A percentile compares a stretch with the other conserved stretches of the same genome.
These are phyloP conservation scores for Mycteria americana DNA, from an alignment of 2,797 vertebrate genomes.

Conservation along the genomic window DNA sequence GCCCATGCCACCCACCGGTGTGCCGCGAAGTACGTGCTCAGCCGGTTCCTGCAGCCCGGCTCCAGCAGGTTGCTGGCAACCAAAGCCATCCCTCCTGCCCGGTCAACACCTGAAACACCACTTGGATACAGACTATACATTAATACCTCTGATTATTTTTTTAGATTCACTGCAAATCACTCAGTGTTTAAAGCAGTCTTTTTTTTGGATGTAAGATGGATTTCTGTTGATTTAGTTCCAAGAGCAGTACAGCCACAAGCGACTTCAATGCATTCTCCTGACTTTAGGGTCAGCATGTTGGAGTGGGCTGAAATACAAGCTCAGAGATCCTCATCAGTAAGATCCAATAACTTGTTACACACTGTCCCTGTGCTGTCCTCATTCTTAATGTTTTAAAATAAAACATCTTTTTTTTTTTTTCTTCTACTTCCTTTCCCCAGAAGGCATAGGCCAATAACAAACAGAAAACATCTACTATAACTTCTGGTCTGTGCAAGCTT, in stretches of 20 bases:
- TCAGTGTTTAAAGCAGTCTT: background rate
- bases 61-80: accelerated
- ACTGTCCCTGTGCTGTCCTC: background rate
- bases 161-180: background rate
- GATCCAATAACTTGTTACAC: background rate
- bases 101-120: background rate
- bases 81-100: background rate
- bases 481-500: background rate
- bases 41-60: accelerated
- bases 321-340: background rate
- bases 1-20: background rate
- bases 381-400: background rate
- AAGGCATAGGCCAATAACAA: background rate
- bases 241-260: background rate
- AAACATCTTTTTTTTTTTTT: background rate
- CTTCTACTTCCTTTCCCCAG: background rate
- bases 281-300: background rate
- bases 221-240: background rate
- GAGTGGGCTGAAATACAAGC: background rate
- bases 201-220: background rate
- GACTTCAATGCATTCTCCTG: background rate
- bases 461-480: background rate
- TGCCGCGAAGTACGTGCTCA: accelerated
- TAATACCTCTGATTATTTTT: background rate
- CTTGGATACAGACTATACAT: accelerated